Conservation (phyloP, 2,797 vertebrate genomes). For the Pagetopsis macropterus region DNA sequence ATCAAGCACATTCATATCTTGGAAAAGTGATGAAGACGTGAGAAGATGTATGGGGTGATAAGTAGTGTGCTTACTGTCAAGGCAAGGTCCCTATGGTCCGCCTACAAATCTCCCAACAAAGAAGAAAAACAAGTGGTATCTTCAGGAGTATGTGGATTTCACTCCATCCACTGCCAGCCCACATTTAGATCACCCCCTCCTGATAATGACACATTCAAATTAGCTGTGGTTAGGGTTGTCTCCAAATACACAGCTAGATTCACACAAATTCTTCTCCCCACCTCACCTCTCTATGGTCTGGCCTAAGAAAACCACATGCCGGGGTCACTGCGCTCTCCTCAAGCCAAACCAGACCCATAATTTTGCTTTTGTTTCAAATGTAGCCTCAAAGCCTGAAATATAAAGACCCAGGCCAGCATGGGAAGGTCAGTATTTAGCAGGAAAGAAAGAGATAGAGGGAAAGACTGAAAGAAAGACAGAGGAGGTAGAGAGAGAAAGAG, state of each 20-base stretch:
- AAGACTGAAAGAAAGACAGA: slow-evolving; percentile 50
- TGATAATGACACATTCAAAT: slow-evolving; percentile 85
- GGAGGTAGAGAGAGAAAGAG: slow-evolving; percentile 40
- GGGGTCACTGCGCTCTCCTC: slow-evolving; percentile 82
- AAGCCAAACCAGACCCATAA: slow-evolving; percentile 88
- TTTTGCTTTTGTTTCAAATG: slow-evolving; percentile 89
- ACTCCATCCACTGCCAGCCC: slow-evolving; percentile 60
- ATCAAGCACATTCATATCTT: slow-evolving; percentile 10
- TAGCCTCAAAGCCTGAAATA: slow-evolving; percentile 86
- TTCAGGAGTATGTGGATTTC: slow-evolving; percentile 70
- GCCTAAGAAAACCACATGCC: slow-evolving; percentile 82
- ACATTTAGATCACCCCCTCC: slow-evolving; percentile 76
- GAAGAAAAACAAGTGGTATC: slow-evolving; percentile 68
- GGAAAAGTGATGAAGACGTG: slow-evolving; percentile 38
- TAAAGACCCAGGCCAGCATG: slow-evolving; percentile 80
- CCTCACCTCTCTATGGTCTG: slow-evolving; percentile 83
- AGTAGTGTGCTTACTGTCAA: slow-evolving; percentile 57
- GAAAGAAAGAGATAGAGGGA: slow-evolving; percentile 59
- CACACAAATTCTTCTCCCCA: slow-evolving; percentile 84
- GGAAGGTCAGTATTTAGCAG: slow-evolving; percentile 77
- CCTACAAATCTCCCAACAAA: slow-evolving; percentile 54
- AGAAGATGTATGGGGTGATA: slow-evolving; percentile 76
- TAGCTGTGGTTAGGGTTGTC: slow-evolving; percentile 82
- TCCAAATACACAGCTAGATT: slow-evolving; percentile 83
- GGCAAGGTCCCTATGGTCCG: slow-evolving; percentile 33